Conservation (phyloP, 2,797 vertebrate genomes). For the Hoplostethus mediterraneus region DNA sequence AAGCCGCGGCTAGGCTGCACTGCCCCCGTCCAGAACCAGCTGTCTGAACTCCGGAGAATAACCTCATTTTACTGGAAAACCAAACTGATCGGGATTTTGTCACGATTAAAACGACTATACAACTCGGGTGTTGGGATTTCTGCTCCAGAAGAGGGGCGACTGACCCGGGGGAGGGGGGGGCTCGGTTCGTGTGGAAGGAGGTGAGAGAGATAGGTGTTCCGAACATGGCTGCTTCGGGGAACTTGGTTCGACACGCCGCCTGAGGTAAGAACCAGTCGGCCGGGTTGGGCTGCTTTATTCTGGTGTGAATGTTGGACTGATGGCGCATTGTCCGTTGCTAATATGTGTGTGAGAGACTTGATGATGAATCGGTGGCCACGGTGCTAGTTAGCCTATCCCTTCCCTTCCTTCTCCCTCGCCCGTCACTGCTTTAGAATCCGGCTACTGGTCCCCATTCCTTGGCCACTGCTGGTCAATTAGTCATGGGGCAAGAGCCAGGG, state of each 20-base stretch:
- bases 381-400: slow-evolving; percentile 21
- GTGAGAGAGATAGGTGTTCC: slow-evolving; percentile 77
- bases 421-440: slow-evolving; percentile 35
- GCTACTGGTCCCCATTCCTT: slow-evolving; percentile 54
- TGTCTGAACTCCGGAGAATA: slow-evolving; percentile 44
- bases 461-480: slow-evolving; percentile 12
- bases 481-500: not conserved
- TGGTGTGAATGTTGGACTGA: slow-evolving; percentile 10
- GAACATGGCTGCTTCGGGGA: slow-evolving; percentile 87
- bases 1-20: slow-evolving; percentile 65
- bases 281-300: slow-evolving; percentile 3
- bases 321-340: not conserved
- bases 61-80: slow-evolving; percentile 34
- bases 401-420: slow-evolving; percentile 30
- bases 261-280: slow-evolving; percentile 82
- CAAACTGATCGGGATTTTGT: slow-evolving; percentile 46
- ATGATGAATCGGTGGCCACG: slow-evolving; percentile 12
- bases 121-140: slow-evolving; percentile 62
- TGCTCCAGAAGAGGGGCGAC: slow-evolving; percentile 71
- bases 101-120: not conserved
- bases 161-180: slow-evolving; percentile 81
- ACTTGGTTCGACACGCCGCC: slow-evolving; percentile 84
- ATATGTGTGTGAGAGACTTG: slow-evolving; percentile 22
- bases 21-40: slow-evolving; percentile 47
- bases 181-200: slow-evolving; percentile 82